Base-by-base conservation (phyloP, 2,888 invertebrate species). In the Liposcelis brunnea region DNA sequence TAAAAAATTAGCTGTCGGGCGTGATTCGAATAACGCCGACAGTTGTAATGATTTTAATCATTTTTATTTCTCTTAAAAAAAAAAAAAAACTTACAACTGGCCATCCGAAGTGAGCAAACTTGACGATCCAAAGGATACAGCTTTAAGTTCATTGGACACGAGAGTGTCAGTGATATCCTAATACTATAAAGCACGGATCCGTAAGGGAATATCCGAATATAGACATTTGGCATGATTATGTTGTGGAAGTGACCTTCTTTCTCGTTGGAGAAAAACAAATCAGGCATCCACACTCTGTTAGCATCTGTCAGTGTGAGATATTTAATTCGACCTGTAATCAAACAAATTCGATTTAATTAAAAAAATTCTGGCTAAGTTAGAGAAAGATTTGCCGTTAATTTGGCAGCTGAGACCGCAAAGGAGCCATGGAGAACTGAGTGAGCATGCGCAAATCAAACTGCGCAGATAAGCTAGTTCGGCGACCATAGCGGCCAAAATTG, bases 241-340 rank as follows among this genome's bases (percentile, higher is more conserved):
- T 91, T 86, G 70, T 94, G 93, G 63, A 94, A 86, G 63, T 93
- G 93, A 45, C 94, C 95, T 61, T 90, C 89, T 65, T 95, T 95
- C 69, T 95, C 95, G 61, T 95, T 95, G 47, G 91, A 85, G 69
- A 94, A 94, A 74, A 94, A 95, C 55, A 94, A 71, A 70, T 97
- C 95, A 31, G 95, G 95, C 83, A 94, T 93, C 95, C 95, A 97
- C 48, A 95, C 89, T 55, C 89, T 77, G 67, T 85, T 86, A 46
- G 91, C 86, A 66, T 94, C 93, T 46, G 93, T 89, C 59, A 93
- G 70, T 47, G 91, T 90, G 52, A 91, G 72, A 70, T 91, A 91
- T 65, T 86, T 87, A 49, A 90, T 74, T 55, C 81, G 80, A 58
- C 87, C 89, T 82, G 63, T 7, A 58, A 58, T 51, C 43, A 31